A percentile compares a stretch with the other conserved stretches of the same genome.
Evolutionary conservation across 2,888 invertebrate genomes (phyloP).

Genomic region (Scaptomyza flava): DNA sequence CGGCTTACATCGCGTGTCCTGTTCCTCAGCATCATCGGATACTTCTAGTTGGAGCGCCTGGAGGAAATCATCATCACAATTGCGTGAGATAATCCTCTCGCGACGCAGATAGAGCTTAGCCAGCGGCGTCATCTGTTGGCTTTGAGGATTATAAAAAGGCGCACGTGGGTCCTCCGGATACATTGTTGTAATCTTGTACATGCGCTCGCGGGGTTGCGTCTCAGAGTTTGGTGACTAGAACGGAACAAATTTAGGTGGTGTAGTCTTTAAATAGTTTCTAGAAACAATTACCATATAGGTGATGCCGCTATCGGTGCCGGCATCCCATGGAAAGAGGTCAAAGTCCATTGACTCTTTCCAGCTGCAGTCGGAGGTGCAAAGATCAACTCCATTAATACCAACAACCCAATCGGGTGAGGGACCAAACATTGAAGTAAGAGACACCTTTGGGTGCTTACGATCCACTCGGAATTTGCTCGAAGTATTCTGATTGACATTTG

Average conservation of each 20-base stretch:
- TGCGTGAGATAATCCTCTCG: conserved; percentile 89
- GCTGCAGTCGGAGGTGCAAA: conserved; percentile 94
- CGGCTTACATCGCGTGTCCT: conserved; percentile 87
- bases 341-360: conserved; percentile 94
- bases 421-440: conserved; percentile 94
- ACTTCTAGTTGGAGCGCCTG: conserved; percentile 87
- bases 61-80: conserved; percentile 89
- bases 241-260: conserved; percentile 19
- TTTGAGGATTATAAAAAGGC: conserved; percentile 94
- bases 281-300: conserved; percentile 91
- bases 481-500: conserved; percentile 93
- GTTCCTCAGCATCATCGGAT: conserved; percentile 89
- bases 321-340: conserved; percentile 97
- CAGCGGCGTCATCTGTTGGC: conserved; percentile 90
- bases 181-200: conserved; percentile 94
- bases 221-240: conserved; percentile 91
- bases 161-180: conserved; percentile 96
- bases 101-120: conserved; percentile 92
- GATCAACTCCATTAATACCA: conserved; percentile 94
- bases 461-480: conserved; percentile 93
- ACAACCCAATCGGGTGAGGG: conserved; percentile 99
- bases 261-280: background rate
- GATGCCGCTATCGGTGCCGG: conserved; percentile 97
- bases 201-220: conserved; percentile 91
- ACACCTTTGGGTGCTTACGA: conserved; percentile 92